These are phyloP conservation scores for Mesoligia furuncula DNA, from an alignment of 2,888 invertebrate species.

Conservation along the genomic window DNA sequence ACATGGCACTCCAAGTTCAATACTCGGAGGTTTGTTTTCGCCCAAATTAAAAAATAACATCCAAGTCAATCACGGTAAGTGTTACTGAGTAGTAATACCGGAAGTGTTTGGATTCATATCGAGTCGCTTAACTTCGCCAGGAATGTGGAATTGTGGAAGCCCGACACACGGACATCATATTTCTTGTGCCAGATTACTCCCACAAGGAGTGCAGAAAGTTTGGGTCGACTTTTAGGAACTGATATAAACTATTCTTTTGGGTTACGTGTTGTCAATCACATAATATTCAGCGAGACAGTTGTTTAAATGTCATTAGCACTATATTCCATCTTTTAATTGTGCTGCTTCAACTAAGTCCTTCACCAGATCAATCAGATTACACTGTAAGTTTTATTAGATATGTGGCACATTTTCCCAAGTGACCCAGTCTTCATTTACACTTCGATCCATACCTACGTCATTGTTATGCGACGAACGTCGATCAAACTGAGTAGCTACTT, in stretches of 20 bases:
- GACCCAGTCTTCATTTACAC: slow-evolving; percentile 7
- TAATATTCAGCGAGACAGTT: neutral
- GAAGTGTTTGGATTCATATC: slow-evolving; percentile 28
- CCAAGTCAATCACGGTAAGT: slow-evolving; percentile 34
- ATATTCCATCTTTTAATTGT: neutral
- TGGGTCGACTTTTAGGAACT: slow-evolving; percentile 21
- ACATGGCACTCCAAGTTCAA: neutral
- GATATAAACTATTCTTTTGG: slow-evolving; percentile 18
- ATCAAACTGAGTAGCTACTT: slow-evolving; percentile 21
- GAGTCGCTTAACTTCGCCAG: slow-evolving; percentile 20
- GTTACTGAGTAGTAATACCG: slow-evolving; percentile 1
- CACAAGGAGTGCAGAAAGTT: slow-evolving; percentile 27
- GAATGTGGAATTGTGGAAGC: neutral
- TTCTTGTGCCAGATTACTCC: slow-evolving; percentile 24
- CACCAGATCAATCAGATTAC: neutral
- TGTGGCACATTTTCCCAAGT: neutral
- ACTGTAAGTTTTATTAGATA: neutral
- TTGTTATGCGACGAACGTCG: slow-evolving; percentile 20
- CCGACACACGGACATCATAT: slow-evolving; percentile 25
- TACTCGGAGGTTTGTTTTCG: neutral
- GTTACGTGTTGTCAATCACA: neutral
- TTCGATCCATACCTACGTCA: neutral
- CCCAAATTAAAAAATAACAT: neutral
- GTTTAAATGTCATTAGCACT: neutral
- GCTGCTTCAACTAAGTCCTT: neutral